phyloP scores from a whole-genome alignment of 2,888 invertebrate species.

The Cancer borealis region DNA sequence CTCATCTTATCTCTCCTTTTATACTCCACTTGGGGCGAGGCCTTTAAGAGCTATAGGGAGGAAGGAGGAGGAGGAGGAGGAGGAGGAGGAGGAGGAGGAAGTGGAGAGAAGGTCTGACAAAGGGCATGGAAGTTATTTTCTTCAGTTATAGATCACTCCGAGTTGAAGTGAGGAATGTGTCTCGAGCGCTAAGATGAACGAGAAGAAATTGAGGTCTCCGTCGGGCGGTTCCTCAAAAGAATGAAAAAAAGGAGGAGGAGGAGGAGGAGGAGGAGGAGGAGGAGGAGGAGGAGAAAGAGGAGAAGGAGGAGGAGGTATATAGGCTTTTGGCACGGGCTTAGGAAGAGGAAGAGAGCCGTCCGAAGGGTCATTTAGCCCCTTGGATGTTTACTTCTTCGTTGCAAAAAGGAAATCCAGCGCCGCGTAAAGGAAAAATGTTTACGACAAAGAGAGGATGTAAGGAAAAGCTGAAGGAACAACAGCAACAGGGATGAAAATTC shows the following conservation, averaged over 20 bases:
- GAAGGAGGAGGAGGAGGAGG: background rate
- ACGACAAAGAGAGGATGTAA: background rate
- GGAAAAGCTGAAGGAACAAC: background rate
- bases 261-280: background rate
- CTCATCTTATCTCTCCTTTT: background rate
- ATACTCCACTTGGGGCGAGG: background rate
- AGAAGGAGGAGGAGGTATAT: background rate
- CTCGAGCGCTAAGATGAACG: background rate
- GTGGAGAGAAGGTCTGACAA: background rate
- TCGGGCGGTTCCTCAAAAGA: background rate
- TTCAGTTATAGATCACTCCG: background rate
- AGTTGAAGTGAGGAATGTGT: background rate
- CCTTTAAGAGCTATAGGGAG: background rate
- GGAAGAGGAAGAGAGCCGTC: background rate
- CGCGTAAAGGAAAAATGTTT: background rate
- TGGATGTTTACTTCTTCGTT: background rate
- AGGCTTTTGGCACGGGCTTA: conserved; percentile 1
- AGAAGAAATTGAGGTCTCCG: conserved; percentile 8
- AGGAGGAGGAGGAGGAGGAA: background rate
- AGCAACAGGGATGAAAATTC: background rate
- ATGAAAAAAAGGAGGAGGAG: background rate
- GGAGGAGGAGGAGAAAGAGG: background rate
- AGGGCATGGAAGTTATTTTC: background rate
- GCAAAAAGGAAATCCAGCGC: background rate
- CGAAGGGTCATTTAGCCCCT: conserved; percentile 20